Conservation (phyloP, 2,113 vertebrate genomes). For the Mus musculus region DNA sequence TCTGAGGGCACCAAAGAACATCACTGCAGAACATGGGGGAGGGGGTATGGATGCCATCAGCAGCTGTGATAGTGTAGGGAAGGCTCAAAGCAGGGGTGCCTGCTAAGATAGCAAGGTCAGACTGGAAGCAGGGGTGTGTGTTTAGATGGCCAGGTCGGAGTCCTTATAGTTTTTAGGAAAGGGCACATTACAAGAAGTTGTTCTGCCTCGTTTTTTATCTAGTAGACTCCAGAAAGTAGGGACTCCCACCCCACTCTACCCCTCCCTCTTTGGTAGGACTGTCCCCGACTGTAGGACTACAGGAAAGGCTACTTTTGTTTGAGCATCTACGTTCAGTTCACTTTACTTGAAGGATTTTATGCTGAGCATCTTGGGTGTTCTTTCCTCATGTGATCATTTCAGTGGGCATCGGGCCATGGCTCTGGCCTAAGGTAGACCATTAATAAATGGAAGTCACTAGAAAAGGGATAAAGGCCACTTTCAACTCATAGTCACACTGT, state of each 20-base stretch:
- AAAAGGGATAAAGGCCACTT: slow-evolving; percentile 1
- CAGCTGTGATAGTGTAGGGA: background rate
- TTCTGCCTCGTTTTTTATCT: background rate
- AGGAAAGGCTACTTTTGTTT: background rate
- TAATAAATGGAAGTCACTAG: background rate
- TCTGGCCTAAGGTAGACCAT: background rate
- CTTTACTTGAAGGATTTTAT: background rate
- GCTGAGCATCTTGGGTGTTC: background rate
- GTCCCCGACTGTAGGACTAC: background rate
- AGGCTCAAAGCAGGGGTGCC: background rate
- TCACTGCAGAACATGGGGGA: background rate
- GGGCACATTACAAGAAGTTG: background rate
- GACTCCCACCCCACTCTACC: too few species aligned
- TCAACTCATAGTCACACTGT: background rate
- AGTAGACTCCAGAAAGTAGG: background rate
- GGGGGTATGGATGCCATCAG: background rate
- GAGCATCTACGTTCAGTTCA: background rate
- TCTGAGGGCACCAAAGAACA: background rate
- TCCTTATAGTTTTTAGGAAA: background rate
- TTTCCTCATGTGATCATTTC: background rate
- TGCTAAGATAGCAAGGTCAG: background rate
- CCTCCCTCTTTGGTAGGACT: background rate
- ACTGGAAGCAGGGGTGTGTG: background rate
- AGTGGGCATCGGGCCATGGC: background rate
- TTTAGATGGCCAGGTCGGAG: background rate